phyloP scores from a whole-genome alignment of 2,888 invertebrate genomes.

The Plagodis pulveraria region DNA sequence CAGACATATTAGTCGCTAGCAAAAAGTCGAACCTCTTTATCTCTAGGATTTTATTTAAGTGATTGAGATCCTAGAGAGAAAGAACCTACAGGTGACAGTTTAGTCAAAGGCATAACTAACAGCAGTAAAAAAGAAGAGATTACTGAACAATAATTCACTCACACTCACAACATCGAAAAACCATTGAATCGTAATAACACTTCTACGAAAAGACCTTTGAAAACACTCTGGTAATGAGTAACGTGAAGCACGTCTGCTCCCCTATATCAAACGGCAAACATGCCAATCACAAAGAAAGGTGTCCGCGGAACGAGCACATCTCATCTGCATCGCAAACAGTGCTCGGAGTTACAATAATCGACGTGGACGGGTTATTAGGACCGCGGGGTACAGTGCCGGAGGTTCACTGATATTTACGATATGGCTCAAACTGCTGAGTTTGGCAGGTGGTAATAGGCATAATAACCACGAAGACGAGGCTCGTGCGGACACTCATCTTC shows the following conservation, averaged over 20 bases:
- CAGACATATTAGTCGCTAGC: too few species aligned
- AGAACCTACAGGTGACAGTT: too few species aligned
- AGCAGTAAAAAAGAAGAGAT: too few species aligned
- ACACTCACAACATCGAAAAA: too few species aligned
- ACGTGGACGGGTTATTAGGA: slow-evolving; percentile 57
- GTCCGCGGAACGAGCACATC: slow-evolving; percentile 27
- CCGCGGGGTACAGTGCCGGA: slow-evolving; percentile 12
- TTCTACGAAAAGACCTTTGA: slow-evolving; percentile 10
- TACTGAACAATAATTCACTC: too few species aligned
- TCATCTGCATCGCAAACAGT: slow-evolving; percentile 41
- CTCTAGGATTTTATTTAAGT: too few species aligned
- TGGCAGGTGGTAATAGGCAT: background rate
- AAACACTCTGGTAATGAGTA: slow-evolving; percentile 20
- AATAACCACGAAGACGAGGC: too few species aligned
- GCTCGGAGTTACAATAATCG: slow-evolving; percentile 37
- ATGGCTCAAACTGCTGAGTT: background rate
- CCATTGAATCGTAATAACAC: too few species aligned
- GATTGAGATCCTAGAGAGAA: too few species aligned
- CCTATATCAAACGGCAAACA: slow-evolving; percentile 19
- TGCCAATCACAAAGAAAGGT: slow-evolving; percentile 31
- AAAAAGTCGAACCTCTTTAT: too few species aligned
- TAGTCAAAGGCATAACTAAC: too few species aligned
- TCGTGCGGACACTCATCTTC: too few species aligned
- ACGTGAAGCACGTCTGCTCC: slow-evolving; percentile 20
- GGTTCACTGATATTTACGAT: background rate